Evolutionary conservation across 2,113 vertebrate genomes (phyloP), one percentile per base, ranked within the genome.

Genomic region (Triplophysa rosa): DNA sequence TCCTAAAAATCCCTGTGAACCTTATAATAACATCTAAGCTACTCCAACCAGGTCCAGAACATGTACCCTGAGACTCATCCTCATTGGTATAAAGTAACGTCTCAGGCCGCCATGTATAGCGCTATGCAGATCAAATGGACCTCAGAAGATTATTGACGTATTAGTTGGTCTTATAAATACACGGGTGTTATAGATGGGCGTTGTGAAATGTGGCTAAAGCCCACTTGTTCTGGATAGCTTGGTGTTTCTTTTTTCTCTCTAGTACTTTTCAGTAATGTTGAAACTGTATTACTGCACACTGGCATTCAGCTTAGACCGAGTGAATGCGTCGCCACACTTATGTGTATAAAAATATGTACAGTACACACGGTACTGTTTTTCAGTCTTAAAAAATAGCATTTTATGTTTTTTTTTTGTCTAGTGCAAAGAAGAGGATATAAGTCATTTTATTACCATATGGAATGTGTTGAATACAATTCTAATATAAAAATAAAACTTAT

Each of bases 401-500:
- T 29, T 73, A 40, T 40, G 54, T 54, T 45, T 3, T 65, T 65
- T 85, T 78, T 88, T 89, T 87, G 88, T 89, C 86, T 90, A 89
- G 86, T 91, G 86, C 90, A 88, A 87, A 89, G 83, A 87, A 88
- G 89, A 89, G 86, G 84, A 87, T 85, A 87, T 86, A 79, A 91
- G 87, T 91, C 88, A 89, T 91, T 92, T 90, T 91, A 91, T 91
- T 89, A 89, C 91, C 87, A 91, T 90, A 89, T 88, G 87, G 91
- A 90, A 88, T 86, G 83, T 90, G 91, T 90, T 90, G 84, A 87
- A 89, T 91, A 91, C 90, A 88, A 87, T 91, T 93, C 88, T 90
- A 90, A 90, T 92, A 89, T 91, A 90, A 77, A 90, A 93, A 92
- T 93, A 92, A 92, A 93, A 90, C 82, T 86, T 91, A 91, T 92